These are phyloP conservation scores for Rosalia funebris DNA, from an alignment of 2,888 invertebrate genomes.

Conservation along the genomic window DNA sequence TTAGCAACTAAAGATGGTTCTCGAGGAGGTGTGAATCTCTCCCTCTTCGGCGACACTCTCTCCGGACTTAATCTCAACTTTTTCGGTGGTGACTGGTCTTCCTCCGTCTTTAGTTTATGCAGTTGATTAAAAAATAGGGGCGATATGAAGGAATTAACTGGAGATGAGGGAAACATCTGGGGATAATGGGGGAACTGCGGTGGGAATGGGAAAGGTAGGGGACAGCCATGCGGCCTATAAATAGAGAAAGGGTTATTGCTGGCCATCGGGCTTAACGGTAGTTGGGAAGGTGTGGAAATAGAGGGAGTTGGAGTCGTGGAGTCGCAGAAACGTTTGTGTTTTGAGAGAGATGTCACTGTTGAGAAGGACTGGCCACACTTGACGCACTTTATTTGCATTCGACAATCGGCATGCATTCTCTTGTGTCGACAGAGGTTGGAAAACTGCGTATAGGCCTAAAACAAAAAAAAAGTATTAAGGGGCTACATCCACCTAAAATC, in stretches of 20 bases:
- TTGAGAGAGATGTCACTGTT: conserved; percentile 90
- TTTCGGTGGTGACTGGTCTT: conserved; percentile 63
- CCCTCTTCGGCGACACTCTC: conserved; percentile 45
- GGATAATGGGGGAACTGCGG: conserved; percentile 68
- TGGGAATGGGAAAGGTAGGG: conserved; percentile 70
- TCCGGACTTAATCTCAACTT: conserved; percentile 25
- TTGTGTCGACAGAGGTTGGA: conserved; percentile 99
- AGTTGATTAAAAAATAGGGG: conserved; percentile 73
- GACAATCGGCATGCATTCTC: conserved; percentile 97
- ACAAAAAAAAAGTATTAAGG: conserved; percentile 52
- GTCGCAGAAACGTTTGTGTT: conserved; percentile 97
- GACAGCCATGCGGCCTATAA: conserved; percentile 72
- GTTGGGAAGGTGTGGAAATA: conserved; percentile 55
- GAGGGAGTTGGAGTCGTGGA: conserved; percentile 70
- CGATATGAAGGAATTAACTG: conserved; percentile 70
- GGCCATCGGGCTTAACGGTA: conserved; percentile 56
- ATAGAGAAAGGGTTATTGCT: conserved; percentile 73
- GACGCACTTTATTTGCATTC: conserved; percentile 91
- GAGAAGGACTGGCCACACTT: conserved; percentile 95
- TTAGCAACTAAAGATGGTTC: conserved; percentile 55
- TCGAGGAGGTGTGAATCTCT: conserved; percentile 70
- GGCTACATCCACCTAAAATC: no score
- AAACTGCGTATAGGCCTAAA: conserved; percentile 96
- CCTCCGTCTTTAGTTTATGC: conserved; percentile 62
- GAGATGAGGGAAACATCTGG: conserved; percentile 58